Evolutionary conservation across 2,797 vertebrate species (phyloP), one percentile per base, ranked within the genome.

Genomic region (Spinus pinus): DNA sequence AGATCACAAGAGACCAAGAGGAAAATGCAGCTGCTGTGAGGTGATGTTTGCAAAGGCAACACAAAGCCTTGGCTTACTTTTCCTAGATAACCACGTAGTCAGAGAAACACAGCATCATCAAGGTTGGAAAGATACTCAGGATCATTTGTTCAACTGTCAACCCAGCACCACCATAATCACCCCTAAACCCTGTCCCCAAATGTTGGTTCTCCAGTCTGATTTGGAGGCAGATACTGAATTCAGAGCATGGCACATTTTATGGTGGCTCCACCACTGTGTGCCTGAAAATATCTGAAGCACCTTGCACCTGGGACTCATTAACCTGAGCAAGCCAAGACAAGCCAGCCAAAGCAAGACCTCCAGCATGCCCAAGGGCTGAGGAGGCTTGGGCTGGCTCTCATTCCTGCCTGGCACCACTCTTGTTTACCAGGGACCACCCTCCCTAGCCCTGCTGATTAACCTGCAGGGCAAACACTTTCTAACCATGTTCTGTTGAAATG

Each of bases 391-490:
- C 4, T 60, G 58, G 64, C 10, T 44, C 41, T 54, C 27, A 37
- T 17, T 49, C 44, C 53, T 41, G 24, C 41, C 44, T 0, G 0
- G 28, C 16, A 28, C 65, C 0, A 4, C 10, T n/a, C 7, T 6
- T 1, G 13, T 22, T 50, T 10, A 6, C 35, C 5, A 10, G 41
- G 18, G 30, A 42, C 30, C 46, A 22, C 14, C 60, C 33, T 51
- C 41, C 24, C 25, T 50, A 50, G 19, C 42, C 57, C 50, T 54
- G 56, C 44, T 16, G 37, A 25, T 1, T 7, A 67, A 60, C n/a
- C 28, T 6, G 2, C 17, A 13, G 8, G 4, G 17, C 13, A 14
- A 70, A 44, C 2, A 1, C 13, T 67, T 50, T 39, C 15, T 28
- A 75, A 56, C 7, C 21, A 14, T 1, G 1, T 70, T 66, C 56